Percentiles rank a stretch among this genome's conserved stretches.
Evolutionary conservation across 2,888 invertebrate species (phyloP).

Genomic region (Trissonchulus sp.): DNA sequence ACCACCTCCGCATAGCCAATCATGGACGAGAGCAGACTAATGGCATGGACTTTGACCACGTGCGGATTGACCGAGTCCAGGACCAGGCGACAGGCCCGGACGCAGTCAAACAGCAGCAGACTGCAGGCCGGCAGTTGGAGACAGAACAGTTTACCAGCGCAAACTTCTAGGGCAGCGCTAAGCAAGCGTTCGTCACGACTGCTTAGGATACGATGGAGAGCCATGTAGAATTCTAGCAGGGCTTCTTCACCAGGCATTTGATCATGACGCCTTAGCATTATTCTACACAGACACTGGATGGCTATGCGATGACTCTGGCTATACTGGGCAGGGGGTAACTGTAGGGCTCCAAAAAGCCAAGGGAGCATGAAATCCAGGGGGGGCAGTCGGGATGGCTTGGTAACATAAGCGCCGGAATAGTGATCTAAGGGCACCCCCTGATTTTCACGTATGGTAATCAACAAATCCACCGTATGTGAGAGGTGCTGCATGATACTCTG

Average conservation of each 20-base stretch:
- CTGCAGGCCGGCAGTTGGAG: conserved; percentile 7
- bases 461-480: conserved; percentile 10
- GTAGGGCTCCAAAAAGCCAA: conserved; percentile 80
- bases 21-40: background rate
- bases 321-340: conserved; percentile 21
- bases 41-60: background rate
- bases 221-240: conserved; percentile 6
- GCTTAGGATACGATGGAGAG: conserved; percentile 13
- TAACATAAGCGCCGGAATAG: conserved; percentile 60
- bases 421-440: conserved; percentile 66
- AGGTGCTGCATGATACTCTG: background rate
- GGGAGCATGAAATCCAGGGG: conserved; percentile 81
- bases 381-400: conserved; percentile 55
- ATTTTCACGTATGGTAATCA: conserved; percentile 63
- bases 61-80: background rate
- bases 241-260: background rate
- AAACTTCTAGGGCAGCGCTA: conserved; percentile 30
- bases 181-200: conserved; percentile 35
- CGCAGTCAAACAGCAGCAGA: conserved; percentile 18
- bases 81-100: background rate
- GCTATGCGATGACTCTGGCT: background rate
- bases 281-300: conserved; percentile 21
- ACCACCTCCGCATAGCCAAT: background rate
- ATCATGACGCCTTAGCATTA: conserved; percentile 21
- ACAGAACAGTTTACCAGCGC: background rate